phyloP scores from a whole-genome alignment of 2,888 invertebrate genomes.

The Epirrhoe alternata region DNA sequence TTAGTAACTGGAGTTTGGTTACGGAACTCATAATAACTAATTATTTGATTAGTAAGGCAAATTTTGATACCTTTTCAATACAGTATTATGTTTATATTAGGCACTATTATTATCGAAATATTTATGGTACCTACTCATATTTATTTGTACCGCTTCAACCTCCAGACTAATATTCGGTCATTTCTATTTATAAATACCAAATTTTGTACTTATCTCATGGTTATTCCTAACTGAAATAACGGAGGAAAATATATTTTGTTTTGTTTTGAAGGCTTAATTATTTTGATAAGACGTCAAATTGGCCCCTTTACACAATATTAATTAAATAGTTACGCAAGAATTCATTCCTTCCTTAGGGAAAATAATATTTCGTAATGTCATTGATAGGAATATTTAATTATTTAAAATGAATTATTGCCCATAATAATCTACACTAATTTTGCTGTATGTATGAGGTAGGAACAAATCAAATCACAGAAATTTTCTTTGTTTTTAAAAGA shows the following conservation, averaged over 20 bases:
- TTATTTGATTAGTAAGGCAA: too few species aligned
- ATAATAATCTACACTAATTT: too few species aligned
- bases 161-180: conserved; percentile 8
- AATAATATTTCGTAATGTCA: not conserved
- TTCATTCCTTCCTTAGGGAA: not conserved
- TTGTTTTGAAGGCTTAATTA: not conserved
- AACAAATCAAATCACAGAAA: too few species aligned
- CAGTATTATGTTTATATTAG: not conserved
- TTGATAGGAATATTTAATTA: not conserved
- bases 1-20: too few species aligned
- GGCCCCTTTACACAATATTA: not conserved
- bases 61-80: too few species aligned
- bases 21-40: too few species aligned
- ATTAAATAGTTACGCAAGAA: not conserved
- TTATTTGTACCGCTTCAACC: not conserved
- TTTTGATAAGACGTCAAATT: not conserved
- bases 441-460: too few species aligned
- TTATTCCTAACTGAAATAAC: not conserved
- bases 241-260: not conserved
- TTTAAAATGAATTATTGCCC: too few species aligned
- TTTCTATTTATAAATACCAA: conserved; percentile 16
- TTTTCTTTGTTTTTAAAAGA: too few species aligned
- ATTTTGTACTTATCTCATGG: conserved; percentile 1
- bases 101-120: not conserved
- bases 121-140: not conserved